Evolutionary conservation across 2,888 invertebrate genomes (phyloP), one percentile per base, ranked within the genome.

Genomic region (Leptothorax acervorum): DNA sequence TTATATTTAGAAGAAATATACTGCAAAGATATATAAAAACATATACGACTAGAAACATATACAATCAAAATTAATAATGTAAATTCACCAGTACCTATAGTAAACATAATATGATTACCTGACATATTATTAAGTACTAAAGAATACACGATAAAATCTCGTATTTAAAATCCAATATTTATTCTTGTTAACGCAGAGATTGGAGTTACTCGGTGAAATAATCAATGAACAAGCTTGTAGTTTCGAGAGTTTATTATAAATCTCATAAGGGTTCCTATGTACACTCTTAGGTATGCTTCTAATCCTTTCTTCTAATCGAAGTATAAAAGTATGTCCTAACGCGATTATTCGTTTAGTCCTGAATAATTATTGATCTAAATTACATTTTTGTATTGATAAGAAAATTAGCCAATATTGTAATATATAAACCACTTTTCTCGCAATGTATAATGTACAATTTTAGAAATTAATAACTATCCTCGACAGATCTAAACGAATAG

Each of bases 171-270:
- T 74, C 15, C 9, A 23, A 55, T 12, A 35, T 3, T 74, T 35
- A 62, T 75, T 63, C 18, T 12, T 51, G 12, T 42, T 9, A 31
- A 53, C 3, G 5, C 23, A 28, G 3, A 76, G 53, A 78, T 55
- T 70, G 9, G 28, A 45, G 57, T 68, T 68, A 57, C 1, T 57
- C 11, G 11, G 15, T 35, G 23, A 57, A 60, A 70, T 48, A 70
- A 78, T 82, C 31, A 42, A 63, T 35, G 3, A 57, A 63, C 65
- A 45, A 42, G 11, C 18, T 73, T 62, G 42, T 18, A 82, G 12
- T 87, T 90, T 86, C 53, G 39, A 78, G 66, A 86, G 78, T 90
- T 90, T 90, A 90, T 90, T 90, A 89, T 84, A 89, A 88, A 88
- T 88, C 86, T 89, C 79, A 70, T 76, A 53, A 15, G 62, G 57